phyloP scores from a whole-genome alignment of 2,888 invertebrate genomes.

The Apodemia zela region DNA sequence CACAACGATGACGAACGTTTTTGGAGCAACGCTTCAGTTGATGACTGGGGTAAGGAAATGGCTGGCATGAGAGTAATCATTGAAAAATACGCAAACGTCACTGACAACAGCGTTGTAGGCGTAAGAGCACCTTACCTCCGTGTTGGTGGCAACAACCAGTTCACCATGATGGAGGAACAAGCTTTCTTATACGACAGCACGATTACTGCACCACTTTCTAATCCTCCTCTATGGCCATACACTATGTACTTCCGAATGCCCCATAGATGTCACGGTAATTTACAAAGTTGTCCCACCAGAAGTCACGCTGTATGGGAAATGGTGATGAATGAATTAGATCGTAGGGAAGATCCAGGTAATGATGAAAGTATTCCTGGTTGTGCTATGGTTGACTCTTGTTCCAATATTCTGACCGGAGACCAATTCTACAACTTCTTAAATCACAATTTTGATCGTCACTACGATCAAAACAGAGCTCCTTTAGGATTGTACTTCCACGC shows the following conservation, averaged over 20 bases:
- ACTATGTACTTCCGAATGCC: slow-evolving; percentile 99
- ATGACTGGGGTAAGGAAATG: slow-evolving; percentile 97
- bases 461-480: slow-evolving; percentile 93
- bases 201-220: slow-evolving; percentile 93
- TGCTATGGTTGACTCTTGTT: slow-evolving; percentile 97
- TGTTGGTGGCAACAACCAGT: slow-evolving; percentile 97
- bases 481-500: slow-evolving; percentile 96
- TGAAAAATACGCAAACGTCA: slow-evolving; percentile 93
- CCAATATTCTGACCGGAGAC: slow-evolving; percentile 94
- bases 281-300: slow-evolving; percentile 94
- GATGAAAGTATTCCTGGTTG: slow-evolving; percentile 95
- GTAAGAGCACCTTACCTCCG: slow-evolving; percentile 94
- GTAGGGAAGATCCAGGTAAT: slow-evolving; percentile 93
- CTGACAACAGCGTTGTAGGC: slow-evolving; percentile 94
- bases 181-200: slow-evolving; percentile 97
- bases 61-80: slow-evolving; percentile 95
- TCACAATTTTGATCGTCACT: slow-evolving; percentile 95
- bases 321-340: slow-evolving; percentile 96
- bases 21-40: slow-evolving; percentile 95
- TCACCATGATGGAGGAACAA: slow-evolving; percentile 98
- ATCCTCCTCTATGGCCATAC: slow-evolving; percentile 98
- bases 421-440: slow-evolving; percentile 97
- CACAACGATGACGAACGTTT: slow-evolving; percentile 95
- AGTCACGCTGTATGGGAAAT: slow-evolving; percentile 98
- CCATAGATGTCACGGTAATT: slow-evolving; percentile 94